Base-by-base conservation (phyloP, 2,888 invertebrate species). In the Ophion costatus region DNA sequence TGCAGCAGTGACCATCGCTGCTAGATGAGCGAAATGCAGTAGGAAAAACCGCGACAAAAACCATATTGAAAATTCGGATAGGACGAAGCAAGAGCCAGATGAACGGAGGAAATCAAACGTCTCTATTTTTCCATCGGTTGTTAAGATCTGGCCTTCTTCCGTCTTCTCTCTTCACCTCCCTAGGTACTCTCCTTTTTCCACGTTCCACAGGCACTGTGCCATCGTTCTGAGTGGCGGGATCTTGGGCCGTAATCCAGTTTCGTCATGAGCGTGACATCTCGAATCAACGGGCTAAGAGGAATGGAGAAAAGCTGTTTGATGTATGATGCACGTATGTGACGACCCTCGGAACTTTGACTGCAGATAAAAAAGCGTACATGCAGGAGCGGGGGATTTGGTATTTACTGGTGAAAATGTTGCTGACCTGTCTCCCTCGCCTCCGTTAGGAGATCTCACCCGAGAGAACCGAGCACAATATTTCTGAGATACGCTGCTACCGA, bases 211-310 rank as follows among this genome's bases (percentile, higher is more conserved):
- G 14, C 14, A 64, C 22, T 61, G 56, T 45, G 66, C 33, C 20
- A 45, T 59, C 59, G 76, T 77, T 14, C 33, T 88, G 88, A 88
- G 84, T 87, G 88, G 88, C 84, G 82, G 82, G 87, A 84, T 17
- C 51, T 24, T 22, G 20, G 24, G 71, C 61, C 80, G 63, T 77
- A 77, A 84, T 80, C 82, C 69, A 73, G 66, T 71, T 75, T 84
- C 76, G 82, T 80, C 78, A 57, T 24, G 64, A 71, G 69, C 80
- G 80, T 84, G 86, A 88, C 83, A 75, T 86, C 67, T 70, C 78
- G 71, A 67, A 67, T 84, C 74, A 79, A 22, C 77, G 59, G 20
- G n/a, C 69, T 33, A 20, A 59, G 64, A 71, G 57, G 63, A 78
- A 63, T 51, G 29, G 45, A 51, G 71, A 70, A 61, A 69, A 70